Evolutionary conservation across 2,888 invertebrate species (phyloP).

Genomic region (Cephalotes varians): DNA sequence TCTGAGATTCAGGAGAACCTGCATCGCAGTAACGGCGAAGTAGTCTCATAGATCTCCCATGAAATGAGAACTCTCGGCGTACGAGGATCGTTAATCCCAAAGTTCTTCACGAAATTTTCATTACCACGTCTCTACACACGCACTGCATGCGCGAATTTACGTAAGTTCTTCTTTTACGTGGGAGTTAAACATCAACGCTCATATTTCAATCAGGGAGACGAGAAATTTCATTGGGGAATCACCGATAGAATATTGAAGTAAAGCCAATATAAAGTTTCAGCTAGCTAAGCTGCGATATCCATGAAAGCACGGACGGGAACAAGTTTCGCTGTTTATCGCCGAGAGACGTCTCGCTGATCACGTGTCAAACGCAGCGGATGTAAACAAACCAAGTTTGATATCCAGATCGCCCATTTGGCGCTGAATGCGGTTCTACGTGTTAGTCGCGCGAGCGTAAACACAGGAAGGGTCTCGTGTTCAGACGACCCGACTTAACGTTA

Average conservation of each 20-base stretch:
- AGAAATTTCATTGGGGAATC: conserved; percentile 14
- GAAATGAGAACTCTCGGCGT: conserved; percentile 24
- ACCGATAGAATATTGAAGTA: conserved; percentile 21
- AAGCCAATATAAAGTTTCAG: conserved; percentile 25
- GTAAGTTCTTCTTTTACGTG: neutral
- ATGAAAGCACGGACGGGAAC: neutral
- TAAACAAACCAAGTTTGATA: conserved; percentile 57
- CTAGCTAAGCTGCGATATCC: conserved; percentile 36
- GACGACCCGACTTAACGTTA: conserved; percentile 54
- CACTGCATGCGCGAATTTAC: neutral
- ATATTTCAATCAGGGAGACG: conserved; percentile 15
- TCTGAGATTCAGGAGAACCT: conserved; percentile 23
- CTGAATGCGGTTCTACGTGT: conserved; percentile 43
- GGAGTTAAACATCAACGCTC: neutral
- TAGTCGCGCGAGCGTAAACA: conserved; percentile 48
- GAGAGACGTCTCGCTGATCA: conserved; percentile 47
- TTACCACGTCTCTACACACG: neutral
- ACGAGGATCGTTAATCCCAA: conserved; percentile 13
- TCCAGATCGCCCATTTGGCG: conserved; percentile 41
- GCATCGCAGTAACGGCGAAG: conserved; percentile 17
- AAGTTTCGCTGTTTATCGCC: conserved; percentile 48
- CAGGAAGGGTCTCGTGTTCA: conserved; percentile 21
- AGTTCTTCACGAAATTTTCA: conserved; percentile 22
- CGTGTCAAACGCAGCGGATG: conserved; percentile 49
- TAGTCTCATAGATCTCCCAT: conserved; percentile 31